Conservation (phyloP, 2,113 vertebrate genomes). For the Arenaria interpres region DNA sequence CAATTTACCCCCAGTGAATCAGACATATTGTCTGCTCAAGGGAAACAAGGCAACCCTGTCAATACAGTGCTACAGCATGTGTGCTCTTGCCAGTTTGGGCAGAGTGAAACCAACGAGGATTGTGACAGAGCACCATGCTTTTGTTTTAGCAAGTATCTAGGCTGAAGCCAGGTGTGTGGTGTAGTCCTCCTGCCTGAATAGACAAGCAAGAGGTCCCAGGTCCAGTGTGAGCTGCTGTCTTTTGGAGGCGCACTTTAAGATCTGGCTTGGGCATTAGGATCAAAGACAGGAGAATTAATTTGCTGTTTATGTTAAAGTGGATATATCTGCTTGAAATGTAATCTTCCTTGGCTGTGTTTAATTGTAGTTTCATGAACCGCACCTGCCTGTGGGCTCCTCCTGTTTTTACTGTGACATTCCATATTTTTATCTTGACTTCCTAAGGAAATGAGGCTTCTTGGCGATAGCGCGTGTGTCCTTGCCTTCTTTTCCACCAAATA, state of each 20-base stretch:
- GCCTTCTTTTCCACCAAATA: background rate
- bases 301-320: conserved; percentile 31
- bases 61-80: background rate
- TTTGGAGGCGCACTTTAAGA: background rate
- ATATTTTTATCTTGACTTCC: conserved; percentile 48
- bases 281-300: conserved; percentile 26
- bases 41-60: background rate
- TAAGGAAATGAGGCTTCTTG: conserved; percentile 40
- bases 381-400: conserved; percentile 41
- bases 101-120: background rate
- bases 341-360: conserved; percentile 31
- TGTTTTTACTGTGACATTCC: conserved; percentile 3
- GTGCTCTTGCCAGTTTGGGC: conserved; percentile 6
- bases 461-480: background rate
- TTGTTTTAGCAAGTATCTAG: background rate
- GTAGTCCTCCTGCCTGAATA: background rate
- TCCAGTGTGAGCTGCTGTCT: background rate
- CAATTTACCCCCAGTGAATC: background rate
- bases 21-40: background rate
- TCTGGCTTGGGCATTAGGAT: background rate
- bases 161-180: background rate
- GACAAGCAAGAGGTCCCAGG: background rate
- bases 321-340: conserved; percentile 33
- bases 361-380: conserved; percentile 25
- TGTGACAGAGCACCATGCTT: background rate